Percentiles rank a stretch among this genome's conserved stretches.
These are phyloP conservation scores for Heliocidaris erythrogramma DNA, from an alignment of 35 echinoderm and acorn worm genomes.

Conservation along the genomic window DNA sequence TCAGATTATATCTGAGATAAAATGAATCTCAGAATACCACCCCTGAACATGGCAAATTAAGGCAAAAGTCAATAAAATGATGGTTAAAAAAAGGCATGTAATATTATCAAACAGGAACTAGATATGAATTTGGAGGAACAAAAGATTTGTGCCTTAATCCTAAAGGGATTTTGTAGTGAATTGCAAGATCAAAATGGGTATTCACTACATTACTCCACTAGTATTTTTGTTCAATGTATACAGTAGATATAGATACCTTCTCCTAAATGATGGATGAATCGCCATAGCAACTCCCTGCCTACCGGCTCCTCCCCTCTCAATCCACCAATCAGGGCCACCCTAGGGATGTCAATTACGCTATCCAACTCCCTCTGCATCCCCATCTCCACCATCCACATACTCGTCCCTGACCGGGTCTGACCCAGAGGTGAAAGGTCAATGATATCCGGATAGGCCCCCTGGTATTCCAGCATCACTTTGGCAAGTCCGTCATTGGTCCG, in stretches of 20 bases:
- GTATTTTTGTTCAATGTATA: too few species aligned
- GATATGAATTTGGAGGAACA: too few species aligned
- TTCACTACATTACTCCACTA: too few species aligned
- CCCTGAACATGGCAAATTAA: too few species aligned
- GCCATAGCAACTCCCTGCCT: slow-evolving; percentile 81
- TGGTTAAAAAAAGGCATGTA: too few species aligned
- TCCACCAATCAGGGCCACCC: slow-evolving; percentile 85
- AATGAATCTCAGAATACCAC: too few species aligned
- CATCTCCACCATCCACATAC: slow-evolving; percentile 56
- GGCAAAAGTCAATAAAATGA: too few species aligned
- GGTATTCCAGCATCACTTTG: slow-evolving; percentile 22
- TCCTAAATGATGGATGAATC: slow-evolving; percentile 80
- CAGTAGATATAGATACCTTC: slow-evolving; percentile 61
- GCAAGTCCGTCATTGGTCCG: slow-evolving; percentile 53
- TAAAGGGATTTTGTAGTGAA: too few species aligned
- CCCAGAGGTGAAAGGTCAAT: neutral
- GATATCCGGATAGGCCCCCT: slow-evolving; percentile 9
- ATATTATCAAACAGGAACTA: too few species aligned
- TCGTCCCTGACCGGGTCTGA: neutral
- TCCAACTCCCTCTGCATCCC: neutral
- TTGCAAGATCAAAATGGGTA: too few species aligned
- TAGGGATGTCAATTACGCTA: slow-evolving; percentile 48
- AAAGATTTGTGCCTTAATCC: too few species aligned
- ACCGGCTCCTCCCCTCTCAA: slow-evolving; percentile 80
- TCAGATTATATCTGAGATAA: too few species aligned